Base-by-base conservation (phyloP, 2,797 vertebrate species). In the Gymnodraco acuticeps region DNA sequence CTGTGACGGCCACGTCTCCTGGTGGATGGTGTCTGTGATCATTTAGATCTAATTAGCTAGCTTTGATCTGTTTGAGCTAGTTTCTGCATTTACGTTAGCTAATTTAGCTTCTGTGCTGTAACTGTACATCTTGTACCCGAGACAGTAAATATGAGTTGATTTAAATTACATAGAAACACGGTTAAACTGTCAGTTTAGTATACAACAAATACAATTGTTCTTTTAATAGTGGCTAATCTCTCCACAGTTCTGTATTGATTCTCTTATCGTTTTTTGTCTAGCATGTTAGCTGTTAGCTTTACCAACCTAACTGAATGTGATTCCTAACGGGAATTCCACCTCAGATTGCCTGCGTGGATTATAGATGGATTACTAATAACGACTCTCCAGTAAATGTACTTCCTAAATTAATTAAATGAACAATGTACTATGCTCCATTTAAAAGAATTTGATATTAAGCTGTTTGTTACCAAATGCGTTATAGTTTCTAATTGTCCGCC, bases 211-310 rank as follows among this genome's bases (percentile, higher is more conserved):
- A n/a, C 9, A 19, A 2, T 1, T 3, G 0, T 7, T 10, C 42
- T 33, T 46, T 3, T 13, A 13, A 2, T 1, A 1, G 10, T 0
- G 3, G 1, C 14, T 3, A 7, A n/a, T 46, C 9, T 67, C 51
- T 52, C 5, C 1, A 2, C 2, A 10, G 6, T 5, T 47, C 5
- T 13, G 17, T 0, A 4, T 33, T 3, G 1, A 6, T 46, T 19
- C 1, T 4, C 1, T 8, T 13, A 19, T 3, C 5, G n/a, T 17
- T 15, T 19, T 38, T 3, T 38, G 4, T 48, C 19, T 64, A 70
- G 62, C 62, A 58, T 41, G 69, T 56, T 56, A 62, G 58, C 74
- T 70, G 33, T 10, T 27, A 70, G 73, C 73, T 59, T 82, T 66
- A 75, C 10, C 4, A 23, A 60, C 68, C 68, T 74, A 14, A 31